phyloP scores from a whole-genome alignment of 2,888 invertebrate species.

The Sminthurides aquaticus region DNA sequence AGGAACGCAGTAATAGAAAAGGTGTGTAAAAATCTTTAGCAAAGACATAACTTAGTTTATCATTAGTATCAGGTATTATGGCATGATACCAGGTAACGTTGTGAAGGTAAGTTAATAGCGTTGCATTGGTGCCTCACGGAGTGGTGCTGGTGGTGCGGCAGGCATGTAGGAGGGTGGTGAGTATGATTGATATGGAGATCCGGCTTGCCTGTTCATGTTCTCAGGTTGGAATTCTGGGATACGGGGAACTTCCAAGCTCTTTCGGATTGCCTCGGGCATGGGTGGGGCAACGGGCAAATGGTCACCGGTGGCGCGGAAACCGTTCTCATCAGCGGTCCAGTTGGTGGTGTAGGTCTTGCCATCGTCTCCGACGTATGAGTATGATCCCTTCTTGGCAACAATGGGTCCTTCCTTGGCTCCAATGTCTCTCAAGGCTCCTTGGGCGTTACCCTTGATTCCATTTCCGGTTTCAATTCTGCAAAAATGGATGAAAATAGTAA shows the following conservation, averaged over 20 bases:
- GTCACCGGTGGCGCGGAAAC: conserved; percentile 26
- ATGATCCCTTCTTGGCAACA: conserved; percentile 11
- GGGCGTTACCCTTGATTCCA: conserved; percentile 11
- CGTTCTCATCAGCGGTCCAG: conserved; percentile 28
- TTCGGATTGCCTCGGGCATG: conserved; percentile 27
- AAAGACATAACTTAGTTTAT: no score
- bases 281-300: conserved; percentile 28
- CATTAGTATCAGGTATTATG: no score
- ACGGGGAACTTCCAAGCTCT: conserved; percentile 18
- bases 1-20: no score
- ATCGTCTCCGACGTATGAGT: conserved; percentile 25
- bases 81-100: no score
- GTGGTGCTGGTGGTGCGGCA: conserved; percentile 3
- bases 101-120: no score
- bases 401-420: conserved; percentile 17
- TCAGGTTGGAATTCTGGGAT: conserved; percentile 15
- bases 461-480: conserved; percentile 21
- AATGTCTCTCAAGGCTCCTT: conserved; percentile 23
- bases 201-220: neutral
- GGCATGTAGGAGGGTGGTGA: neutral
- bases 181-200: no score
- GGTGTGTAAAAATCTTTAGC: no score
- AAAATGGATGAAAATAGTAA: neutral
- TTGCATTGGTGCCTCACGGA: no score
- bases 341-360: conserved; percentile 22